A percentile compares a stretch with the other conserved stretches of the same genome.
Conservation (phyloP, 2,113 vertebrate species). For the Fukomys damarensis region DNA sequence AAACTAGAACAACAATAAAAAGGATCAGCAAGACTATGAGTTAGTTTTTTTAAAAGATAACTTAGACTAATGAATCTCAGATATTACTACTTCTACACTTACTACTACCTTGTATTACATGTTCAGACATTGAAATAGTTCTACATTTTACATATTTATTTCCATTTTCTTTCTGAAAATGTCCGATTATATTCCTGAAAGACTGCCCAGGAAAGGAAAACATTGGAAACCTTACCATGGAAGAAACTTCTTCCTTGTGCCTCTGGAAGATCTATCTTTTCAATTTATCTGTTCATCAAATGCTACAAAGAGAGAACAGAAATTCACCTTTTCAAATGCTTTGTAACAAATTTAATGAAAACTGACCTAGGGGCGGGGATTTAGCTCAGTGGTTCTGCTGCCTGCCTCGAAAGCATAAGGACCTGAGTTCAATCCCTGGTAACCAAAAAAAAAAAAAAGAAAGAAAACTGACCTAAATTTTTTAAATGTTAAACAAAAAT, state of each 20-base stretch:
- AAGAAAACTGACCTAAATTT: neutral
- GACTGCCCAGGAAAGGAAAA: neutral
- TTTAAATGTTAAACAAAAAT: constrained; percentile 47
- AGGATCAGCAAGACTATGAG: neutral
- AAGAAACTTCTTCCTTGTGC: constrained; percentile 80
- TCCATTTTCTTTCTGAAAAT: constrained; percentile 43
- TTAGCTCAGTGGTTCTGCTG: no score
- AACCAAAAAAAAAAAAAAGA: no score
- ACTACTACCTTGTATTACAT: neutral
- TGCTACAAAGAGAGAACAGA: constrained; percentile 69
- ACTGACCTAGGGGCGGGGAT: no score
- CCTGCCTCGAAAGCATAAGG: no score
- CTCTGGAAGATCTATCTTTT: constrained; percentile 81
- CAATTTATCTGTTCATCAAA: constrained; percentile 72
- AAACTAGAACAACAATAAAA: neutral
- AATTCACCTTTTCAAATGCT: constrained; percentile 52
- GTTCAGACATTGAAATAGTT: neutral
- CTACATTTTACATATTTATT: constrained; percentile 33
- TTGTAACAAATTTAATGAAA: constrained; percentile 44
- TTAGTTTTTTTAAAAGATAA: neutral
- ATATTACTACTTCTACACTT: neutral
- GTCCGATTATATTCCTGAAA: constrained; percentile 26
- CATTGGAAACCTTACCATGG: constrained; percentile 79
- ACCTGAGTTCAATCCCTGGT: no score
- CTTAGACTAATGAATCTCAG: neutral